Percentiles rank a stretch among this genome's conserved stretches.
phyloP scores from a whole-genome alignment of 2,888 invertebrate species.

The Leucoptera coffeella region DNA sequence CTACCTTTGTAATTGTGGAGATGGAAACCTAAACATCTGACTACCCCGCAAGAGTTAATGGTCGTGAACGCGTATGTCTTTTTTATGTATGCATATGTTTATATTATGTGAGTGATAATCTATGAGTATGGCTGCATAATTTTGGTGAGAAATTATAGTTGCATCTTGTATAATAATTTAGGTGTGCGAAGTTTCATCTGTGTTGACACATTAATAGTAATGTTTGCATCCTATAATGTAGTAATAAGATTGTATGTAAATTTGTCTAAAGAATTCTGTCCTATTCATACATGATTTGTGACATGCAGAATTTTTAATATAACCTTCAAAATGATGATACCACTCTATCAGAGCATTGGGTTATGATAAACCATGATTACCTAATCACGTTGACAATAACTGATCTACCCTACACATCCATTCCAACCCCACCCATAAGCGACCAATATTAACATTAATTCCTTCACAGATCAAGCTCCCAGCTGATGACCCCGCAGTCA shows the following conservation, averaged over 20 bases:
- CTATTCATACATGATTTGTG: neutral
- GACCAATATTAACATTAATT: neutral
- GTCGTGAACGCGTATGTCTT: too few species aligned
- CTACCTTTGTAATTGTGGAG: too few species aligned
- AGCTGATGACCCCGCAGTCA: constrained; percentile 14
- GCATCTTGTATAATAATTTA: too few species aligned
- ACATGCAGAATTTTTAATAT: too few species aligned
- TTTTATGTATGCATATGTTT: too few species aligned
- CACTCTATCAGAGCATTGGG: constrained; percentile 47
- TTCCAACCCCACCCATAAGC: neutral
- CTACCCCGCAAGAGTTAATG: too few species aligned
- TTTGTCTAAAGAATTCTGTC: constrained; percentile 10
- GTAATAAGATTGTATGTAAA: constrained; percentile 14
- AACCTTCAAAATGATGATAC: constrained; percentile 37
- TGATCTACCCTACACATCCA: constrained; percentile 12
- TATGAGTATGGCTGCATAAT: too few species aligned
- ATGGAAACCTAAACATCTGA: too few species aligned
- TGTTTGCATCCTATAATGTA: too few species aligned
- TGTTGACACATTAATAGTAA: too few species aligned
- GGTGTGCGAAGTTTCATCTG: neutral
- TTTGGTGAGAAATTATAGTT: too few species aligned
- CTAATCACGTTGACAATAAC: constrained; percentile 35
- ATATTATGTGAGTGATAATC: too few species aligned
- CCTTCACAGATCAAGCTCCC: constrained; percentile 14
- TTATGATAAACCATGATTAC: constrained; percentile 45